phyloP scores from a whole-genome alignment of 2,113 vertebrate species.

The Dermatemys mawii region DNA sequence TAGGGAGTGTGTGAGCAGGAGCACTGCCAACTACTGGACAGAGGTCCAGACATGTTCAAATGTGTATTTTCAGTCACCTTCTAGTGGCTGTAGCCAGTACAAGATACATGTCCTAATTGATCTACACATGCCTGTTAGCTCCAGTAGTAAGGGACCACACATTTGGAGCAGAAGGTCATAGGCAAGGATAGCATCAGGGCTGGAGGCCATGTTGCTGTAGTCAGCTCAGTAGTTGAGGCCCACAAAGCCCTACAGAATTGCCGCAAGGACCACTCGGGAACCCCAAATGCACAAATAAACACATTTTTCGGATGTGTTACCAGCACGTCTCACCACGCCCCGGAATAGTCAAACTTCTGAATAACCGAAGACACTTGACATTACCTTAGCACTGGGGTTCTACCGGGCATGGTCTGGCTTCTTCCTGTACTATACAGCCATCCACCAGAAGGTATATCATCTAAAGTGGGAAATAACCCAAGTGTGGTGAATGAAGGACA shows the following conservation, averaged over 20 bases:
- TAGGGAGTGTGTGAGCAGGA: not conserved
- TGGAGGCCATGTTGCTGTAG: slow-evolving; percentile 66
- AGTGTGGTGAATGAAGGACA: not conserved
- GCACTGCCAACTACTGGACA: not conserved
- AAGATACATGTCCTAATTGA: not conserved
- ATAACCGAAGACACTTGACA: not conserved
- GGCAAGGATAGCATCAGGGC: not conserved
- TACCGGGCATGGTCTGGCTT: accelerated
- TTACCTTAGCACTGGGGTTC: not conserved
- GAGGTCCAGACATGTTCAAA: not conserved
- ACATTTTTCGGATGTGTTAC: slow-evolving; percentile 28
- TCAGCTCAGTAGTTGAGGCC: slow-evolving; percentile 71
- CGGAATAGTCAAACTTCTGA: not conserved
- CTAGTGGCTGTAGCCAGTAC: not conserved
- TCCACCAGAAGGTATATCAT: too few relatives aligned
- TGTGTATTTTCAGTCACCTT: not conserved
- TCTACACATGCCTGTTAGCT: not conserved
- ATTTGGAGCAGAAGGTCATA: not conserved
- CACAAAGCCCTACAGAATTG: slow-evolving; percentile 45
- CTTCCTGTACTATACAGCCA: not conserved
- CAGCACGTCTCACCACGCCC: not conserved
- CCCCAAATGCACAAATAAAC: not conserved
- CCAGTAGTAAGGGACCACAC: not conserved
- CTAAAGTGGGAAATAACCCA: not conserved
- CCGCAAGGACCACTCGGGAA: slow-evolving; percentile 24